Base-by-base conservation (phyloP, 2,113 vertebrate genomes). In the Oenanthe melanoleuca region DNA sequence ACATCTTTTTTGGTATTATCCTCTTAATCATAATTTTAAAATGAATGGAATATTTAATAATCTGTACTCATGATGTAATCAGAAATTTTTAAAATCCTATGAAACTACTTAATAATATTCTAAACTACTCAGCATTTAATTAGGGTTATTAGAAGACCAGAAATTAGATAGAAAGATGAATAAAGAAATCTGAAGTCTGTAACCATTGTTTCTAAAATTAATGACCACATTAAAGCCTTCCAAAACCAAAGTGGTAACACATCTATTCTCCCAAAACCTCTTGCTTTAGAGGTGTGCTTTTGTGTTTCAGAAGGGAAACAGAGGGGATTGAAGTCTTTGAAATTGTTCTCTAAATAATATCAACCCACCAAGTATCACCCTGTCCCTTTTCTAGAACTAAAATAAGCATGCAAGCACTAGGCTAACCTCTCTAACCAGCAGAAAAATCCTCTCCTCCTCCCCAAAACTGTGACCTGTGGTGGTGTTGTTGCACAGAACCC, bases 1-100 rank as follows among this genome's bases (percentile, higher is more conserved):
- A 91, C 56, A 92, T 84, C 84, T 92, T 96, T 93, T 92, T 40
- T 11, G 71, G 87, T 59, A 95, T 96, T 96, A 93, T 95, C 77
- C 87, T 78, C 91, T 94, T 96, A 86, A 77, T 94, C 93, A 88
- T 85, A 92, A 95, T 96, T 97, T 96, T 95, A 4, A 95, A 95
- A 77, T 89, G 21, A 96, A 93, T 94, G 11, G 28, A 95, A 71
- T 95, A 94, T 90, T 93, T 93, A 78, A 92, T 93, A 94, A 94
- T 87, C 83, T 94, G 45, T 80, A 88, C 86, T 89, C 86, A 86
- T 66, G 74, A 88, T 64, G 78, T 92, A 96, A 97, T 95, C 83
- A 91, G 69, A 92, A 96, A 81, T 86, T 47, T 24, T 11, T 1
- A 4, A 77, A 96, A 96, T 95, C 80, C 63, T 78, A 66, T 92